Evolutionary conservation across 1,140 invertebrate species (phyloP).

Genomic region (Achroia grisella): DNA sequence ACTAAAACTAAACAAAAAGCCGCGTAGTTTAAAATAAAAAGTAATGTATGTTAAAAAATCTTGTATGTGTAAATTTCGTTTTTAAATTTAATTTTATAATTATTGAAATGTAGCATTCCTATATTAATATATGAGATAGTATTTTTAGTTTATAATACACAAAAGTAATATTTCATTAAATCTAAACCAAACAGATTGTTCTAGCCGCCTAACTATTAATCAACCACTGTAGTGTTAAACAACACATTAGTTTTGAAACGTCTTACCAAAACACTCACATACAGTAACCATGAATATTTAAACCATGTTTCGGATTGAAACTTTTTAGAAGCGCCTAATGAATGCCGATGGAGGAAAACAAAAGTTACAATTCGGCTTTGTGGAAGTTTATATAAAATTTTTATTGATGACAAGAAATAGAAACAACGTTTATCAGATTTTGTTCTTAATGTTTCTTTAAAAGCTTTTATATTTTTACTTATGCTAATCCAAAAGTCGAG

Average conservation of each 20-base stretch:
- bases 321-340: slow-evolving; percentile 6
- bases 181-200: too few species aligned
- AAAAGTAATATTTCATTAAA: too few species aligned
- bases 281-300: neutral
- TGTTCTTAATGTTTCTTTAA: slow-evolving; percentile 24
- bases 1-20: too few species aligned
- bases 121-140: too few species aligned
- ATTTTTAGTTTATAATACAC: too few species aligned
- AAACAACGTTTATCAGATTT: slow-evolving; percentile 16
- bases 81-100: too few species aligned
- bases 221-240: too few species aligned
- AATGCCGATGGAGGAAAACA: slow-evolving; percentile 12
- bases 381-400: slow-evolving; percentile 5
- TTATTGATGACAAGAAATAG: slow-evolving; percentile 14
- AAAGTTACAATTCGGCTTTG: slow-evolving; percentile 9
- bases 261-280: neutral
- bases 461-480: slow-evolving; percentile 33
- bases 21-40: too few species aligned
- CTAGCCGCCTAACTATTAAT: too few species aligned
- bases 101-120: too few species aligned
- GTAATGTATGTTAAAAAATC: too few species aligned
- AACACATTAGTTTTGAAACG: neutral
- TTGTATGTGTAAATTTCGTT: too few species aligned
- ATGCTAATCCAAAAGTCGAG: slow-evolving; percentile 32
- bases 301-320: neutral